These are phyloP conservation scores for Criorhina ranunculi DNA, from an alignment of 2,888 invertebrate species.

Conservation along the genomic window DNA sequence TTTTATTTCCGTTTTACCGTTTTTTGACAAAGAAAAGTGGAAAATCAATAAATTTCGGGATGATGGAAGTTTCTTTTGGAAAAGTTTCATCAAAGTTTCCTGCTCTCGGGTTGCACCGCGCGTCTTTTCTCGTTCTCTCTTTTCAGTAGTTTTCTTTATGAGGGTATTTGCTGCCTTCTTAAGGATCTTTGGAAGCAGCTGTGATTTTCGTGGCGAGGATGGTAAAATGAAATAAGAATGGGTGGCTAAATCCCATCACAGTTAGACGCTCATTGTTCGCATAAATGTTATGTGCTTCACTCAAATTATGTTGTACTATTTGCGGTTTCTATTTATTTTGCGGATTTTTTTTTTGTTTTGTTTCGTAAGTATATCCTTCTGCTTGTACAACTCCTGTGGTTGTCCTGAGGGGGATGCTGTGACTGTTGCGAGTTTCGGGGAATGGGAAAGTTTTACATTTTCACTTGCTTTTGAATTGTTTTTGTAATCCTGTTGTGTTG, in stretches of 20 bases:
- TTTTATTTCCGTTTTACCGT: slow-evolving; percentile 59
- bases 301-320: slow-evolving; percentile 73
- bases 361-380: not conserved
- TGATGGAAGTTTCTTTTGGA: slow-evolving; percentile 57
- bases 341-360: slow-evolving; percentile 12
- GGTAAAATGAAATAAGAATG: not conserved
- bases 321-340: slow-evolving; percentile 67
- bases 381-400: slow-evolving; percentile 24
- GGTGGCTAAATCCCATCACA: slow-evolving; percentile 64
- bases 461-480: slow-evolving; percentile 36
- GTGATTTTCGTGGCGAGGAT: slow-evolving; percentile 4
- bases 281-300: slow-evolving; percentile 74
- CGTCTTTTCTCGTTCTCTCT: slow-evolving; percentile 20
- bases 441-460: slow-evolving; percentile 14
- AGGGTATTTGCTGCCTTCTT: slow-evolving; percentile 1
- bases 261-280: slow-evolving; percentile 73
- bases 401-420: slow-evolving; percentile 31
- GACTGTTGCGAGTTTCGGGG: slow-evolving; percentile 1
- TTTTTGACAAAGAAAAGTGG: slow-evolving; percentile 32
- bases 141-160: not conserved
- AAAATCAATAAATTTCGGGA: slow-evolving; percentile 75
- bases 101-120: slow-evolving; percentile 15
- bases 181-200: slow-evolving; percentile 56
- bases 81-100: slow-evolving; percentile 31
- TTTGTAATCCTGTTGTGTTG: slow-evolving; percentile 47